phyloP scores from a whole-genome alignment of 2,888 invertebrate species.

The Polia nebulosa region DNA sequence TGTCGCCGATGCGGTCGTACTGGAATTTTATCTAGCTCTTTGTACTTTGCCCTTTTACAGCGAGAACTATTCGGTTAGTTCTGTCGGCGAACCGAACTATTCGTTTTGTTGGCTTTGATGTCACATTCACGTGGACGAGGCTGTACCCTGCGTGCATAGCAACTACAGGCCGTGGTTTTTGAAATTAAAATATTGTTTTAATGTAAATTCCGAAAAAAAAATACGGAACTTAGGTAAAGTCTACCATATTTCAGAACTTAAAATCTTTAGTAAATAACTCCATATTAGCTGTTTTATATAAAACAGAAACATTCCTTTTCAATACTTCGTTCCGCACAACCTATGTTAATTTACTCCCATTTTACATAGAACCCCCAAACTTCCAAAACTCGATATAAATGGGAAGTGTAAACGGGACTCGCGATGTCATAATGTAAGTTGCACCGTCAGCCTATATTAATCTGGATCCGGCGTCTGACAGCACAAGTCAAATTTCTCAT shows the following conservation, averaged over 20 bases:
- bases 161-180: slow-evolving; percentile 33
- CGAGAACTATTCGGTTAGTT: slow-evolving; percentile 87
- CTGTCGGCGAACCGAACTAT: slow-evolving; percentile 84
- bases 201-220: slow-evolving; percentile 38
- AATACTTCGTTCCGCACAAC: background rate
- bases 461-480: slow-evolving; percentile 90
- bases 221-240: background rate
- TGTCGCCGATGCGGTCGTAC: slow-evolving; percentile 88
- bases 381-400: slow-evolving; percentile 53
- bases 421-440: slow-evolving; percentile 85
- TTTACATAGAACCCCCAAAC: slow-evolving; percentile 24
- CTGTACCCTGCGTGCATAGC: slow-evolving; percentile 24
- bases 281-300: too few species aligned
- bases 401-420: slow-evolving; percentile 65
- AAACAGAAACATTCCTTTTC: background rate
- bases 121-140: slow-evolving; percentile 58
- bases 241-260: background rate
- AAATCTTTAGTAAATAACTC: too few species aligned
- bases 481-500: slow-evolving; percentile 91
- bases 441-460: slow-evolving; percentile 90
- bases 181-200: slow-evolving; percentile 38
- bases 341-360: slow-evolving; percentile 2
- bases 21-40: slow-evolving; percentile 90
- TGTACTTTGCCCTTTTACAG: slow-evolving; percentile 88
- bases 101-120: slow-evolving; percentile 84